These are phyloP conservation scores for Drosophila sechellia DNA, from an alignment of 1,140 invertebrate genomes.

Conservation along the genomic window DNA sequence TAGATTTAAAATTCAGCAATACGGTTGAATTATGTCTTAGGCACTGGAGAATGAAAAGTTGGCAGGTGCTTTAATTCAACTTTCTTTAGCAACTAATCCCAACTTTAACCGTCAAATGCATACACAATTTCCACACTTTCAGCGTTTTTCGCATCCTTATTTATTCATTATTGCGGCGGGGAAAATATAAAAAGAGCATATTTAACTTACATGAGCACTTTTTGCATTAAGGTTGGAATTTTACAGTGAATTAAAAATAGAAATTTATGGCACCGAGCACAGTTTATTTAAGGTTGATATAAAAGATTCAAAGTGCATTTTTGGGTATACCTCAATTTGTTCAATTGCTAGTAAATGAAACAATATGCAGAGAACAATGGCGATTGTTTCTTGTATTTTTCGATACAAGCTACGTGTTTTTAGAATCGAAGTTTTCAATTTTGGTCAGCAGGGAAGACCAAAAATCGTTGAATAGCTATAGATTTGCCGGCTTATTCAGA, in stretches of 20 bases:
- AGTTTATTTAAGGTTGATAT: background rate
- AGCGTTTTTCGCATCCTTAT: background rate
- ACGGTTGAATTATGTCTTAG: background rate
- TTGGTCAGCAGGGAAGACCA: background rate
- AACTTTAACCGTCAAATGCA: slow-evolving; percentile 15
- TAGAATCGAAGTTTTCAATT: background rate
- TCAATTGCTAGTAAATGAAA: background rate
- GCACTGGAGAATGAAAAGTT: background rate
- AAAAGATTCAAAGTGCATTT: background rate
- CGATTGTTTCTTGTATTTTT: background rate
- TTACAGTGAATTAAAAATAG: too few species aligned
- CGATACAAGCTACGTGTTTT: background rate
- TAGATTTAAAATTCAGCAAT: slow-evolving; percentile 5
- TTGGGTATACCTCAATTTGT: background rate
- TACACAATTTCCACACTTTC: background rate
- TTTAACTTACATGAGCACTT: background rate
- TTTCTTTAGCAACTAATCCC: slow-evolving; percentile 6
- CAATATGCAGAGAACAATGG: background rate
- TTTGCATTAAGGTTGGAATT: too few species aligned
- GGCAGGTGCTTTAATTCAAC: background rate
- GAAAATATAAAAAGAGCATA: background rate
- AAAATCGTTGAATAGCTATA: slow-evolving; percentile 4
- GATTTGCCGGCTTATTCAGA: background rate
- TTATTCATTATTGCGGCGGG: background rate
- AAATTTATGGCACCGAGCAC: background rate